These are phyloP conservation scores for Coleophora flavipennella DNA, from an alignment of 2,888 invertebrate genomes.

Conservation along the genomic window DNA sequence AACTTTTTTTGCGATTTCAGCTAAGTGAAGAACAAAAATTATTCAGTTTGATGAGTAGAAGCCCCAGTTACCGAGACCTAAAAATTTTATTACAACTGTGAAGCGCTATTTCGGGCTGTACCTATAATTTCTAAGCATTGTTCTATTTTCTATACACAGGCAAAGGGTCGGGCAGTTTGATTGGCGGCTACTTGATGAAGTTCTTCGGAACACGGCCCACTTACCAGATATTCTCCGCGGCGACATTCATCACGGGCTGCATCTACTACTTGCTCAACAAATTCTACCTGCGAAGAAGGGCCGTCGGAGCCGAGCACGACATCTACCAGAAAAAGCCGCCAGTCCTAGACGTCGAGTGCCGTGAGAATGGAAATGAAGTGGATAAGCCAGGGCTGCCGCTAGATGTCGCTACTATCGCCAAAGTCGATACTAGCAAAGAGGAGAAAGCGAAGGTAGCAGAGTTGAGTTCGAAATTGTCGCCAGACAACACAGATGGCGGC, in stretches of 20 bases:
- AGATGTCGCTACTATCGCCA: slow-evolving; percentile 41
- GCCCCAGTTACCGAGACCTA: too few relatives aligned
- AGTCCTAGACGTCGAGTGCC: slow-evolving; percentile 42
- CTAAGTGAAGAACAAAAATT: too few relatives aligned
- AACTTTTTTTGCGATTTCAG: too few relatives aligned
- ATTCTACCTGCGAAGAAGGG: slow-evolving; percentile 73
- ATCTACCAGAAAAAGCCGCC: slow-evolving; percentile 71
- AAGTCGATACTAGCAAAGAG: slow-evolving; percentile 19
- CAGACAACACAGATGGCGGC: slow-evolving; percentile 55
- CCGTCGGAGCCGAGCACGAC: slow-evolving; percentile 67
- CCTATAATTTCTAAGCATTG: too few relatives aligned
- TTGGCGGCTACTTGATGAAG: slow-evolving; percentile 83
- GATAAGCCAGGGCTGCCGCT: slow-evolving; percentile 26
- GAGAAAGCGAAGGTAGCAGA: slow-evolving; percentile 18
- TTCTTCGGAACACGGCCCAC: slow-evolving; percentile 80
- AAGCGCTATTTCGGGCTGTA: too few relatives aligned
- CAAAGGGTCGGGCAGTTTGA: slow-evolving; percentile 81
- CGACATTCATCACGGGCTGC: slow-evolving; percentile 76
- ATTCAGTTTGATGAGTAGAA: too few relatives aligned
- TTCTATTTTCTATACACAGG: slow-evolving; percentile 56
- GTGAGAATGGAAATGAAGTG: slow-evolving; percentile 31
- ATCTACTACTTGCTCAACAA: slow-evolving; percentile 79
- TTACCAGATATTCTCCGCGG: slow-evolving; percentile 78
- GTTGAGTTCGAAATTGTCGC: slow-evolving; percentile 26
- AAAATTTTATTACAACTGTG: too few relatives aligned